Base-by-base conservation (phyloP, 37 sponge, comb jelly and placozoan genomes). In the Diacarnus erythraeanus region DNA sequence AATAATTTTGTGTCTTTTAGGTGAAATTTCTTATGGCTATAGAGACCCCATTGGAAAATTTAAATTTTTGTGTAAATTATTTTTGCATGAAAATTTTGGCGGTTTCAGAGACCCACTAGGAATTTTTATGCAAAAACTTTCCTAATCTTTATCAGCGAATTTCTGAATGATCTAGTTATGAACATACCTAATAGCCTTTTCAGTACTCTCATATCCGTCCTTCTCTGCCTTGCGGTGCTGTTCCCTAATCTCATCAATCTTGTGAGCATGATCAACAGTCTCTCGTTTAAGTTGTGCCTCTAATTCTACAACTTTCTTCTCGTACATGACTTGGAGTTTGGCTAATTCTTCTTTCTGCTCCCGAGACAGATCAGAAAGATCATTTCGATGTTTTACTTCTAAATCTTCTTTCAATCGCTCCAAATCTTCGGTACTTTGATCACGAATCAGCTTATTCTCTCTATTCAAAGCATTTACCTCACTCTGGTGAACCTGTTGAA, bases 401-500 rank as follows among this genome's bases (percentile, higher is more conserved):
- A 74, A 2, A 44, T 82, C 83, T 64, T 64, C 83, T 27, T 38
- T 70, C 23, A 80, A 9, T 15, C 22, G 39, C 5, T 35, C 59
- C 42, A 80, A 21, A 10, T 70, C 72, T 1, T 80, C 59, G 1
- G 30, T 1, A 18, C 59, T 59, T 23, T 35, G 38, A 18, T 56
- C 10, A 18, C 21, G 51, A 23, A 31, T 8, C 5, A 9, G 17
- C 31, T 38, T 35, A 25, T 26, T 80, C 60, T 81, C 81, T 35
- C 71, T 71, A 40, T 37, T 21, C 1, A 68, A 57, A 29, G 68
- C 68, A 33, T 9, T 34, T 9, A 84, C n/a, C 66, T 84, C 79
- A 26, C 72, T 59, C 47, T 78, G 61, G 23, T 84, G 77, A 0
- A 72, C 59, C 42, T 76, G 64, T 64, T 71, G 73, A 34, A 84